These are phyloP conservation scores for Eucera pruinosa DNA, from an alignment of 2,888 invertebrate genomes.

Conservation along the genomic window DNA sequence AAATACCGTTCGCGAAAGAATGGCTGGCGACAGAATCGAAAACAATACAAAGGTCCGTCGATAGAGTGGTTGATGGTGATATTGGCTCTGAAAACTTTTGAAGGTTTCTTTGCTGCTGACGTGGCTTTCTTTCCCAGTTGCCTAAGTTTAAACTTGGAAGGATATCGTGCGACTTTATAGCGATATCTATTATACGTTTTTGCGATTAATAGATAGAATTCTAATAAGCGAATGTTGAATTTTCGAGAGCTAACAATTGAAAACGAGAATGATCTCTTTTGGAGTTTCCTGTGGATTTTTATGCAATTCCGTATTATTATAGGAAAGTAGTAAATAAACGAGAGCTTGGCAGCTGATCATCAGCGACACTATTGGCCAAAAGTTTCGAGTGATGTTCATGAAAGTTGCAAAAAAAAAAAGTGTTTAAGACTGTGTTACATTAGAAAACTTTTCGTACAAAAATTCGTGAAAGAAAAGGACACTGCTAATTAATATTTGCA, in stretches of 20 bases:
- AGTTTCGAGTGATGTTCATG: too few relatives aligned
- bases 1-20: constrained; percentile 45
- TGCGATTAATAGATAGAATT: not conserved
- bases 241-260: not conserved
- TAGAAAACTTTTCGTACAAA: too few relatives aligned
- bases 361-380: too few relatives aligned
- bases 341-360: not conserved
- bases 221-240: not conserved
- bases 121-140: not conserved
- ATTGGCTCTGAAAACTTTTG: not conserved
- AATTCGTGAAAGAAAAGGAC: too few relatives aligned
- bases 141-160: not conserved
- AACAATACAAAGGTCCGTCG: constrained; percentile 1
- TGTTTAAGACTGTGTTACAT: too few relatives aligned
- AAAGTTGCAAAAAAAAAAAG: too few relatives aligned
- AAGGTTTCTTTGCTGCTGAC: not conserved
- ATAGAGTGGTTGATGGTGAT: not conserved
- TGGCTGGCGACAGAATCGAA: constrained; percentile 23
- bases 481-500: too few relatives aligned
- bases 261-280: not conserved
- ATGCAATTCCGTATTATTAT: too few relatives aligned
- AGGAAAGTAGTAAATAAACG: too few relatives aligned
- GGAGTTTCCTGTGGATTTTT: too few relatives aligned
- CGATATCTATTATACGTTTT: not conserved
- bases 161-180: not conserved